Evolutionary conservation across 2,797 vertebrate genomes (phyloP).

Genomic region (Ispidina lecontei): DNA sequence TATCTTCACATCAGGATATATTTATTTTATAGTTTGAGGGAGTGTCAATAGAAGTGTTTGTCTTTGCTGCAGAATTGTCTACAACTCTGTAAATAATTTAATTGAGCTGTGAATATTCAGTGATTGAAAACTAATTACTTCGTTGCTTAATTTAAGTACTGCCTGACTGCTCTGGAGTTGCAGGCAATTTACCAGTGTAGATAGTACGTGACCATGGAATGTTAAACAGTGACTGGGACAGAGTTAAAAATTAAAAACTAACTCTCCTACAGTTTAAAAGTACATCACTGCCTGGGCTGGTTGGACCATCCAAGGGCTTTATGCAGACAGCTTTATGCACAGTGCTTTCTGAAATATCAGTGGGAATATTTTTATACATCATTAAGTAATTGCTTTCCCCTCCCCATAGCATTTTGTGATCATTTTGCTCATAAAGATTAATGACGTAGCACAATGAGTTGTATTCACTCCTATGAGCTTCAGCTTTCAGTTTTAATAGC

Average conservation of each 20-base stretch:
- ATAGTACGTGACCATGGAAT: constrained; percentile 68
- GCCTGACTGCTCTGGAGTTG: constrained; percentile 77
- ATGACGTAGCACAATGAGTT: constrained; percentile 15
- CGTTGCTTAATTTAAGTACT: constrained; percentile 77
- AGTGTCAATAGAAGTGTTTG: constrained; percentile 54
- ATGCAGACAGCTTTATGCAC: background rate
- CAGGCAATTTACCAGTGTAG: constrained; percentile 77
- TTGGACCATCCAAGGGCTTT: background rate
- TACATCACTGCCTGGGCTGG: background rate
- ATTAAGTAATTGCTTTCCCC: constrained; percentile 53
- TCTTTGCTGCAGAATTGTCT: constrained; percentile 38
- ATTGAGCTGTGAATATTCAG: constrained; percentile 81
- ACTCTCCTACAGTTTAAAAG: background rate
- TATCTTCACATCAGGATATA: constrained; percentile 58
- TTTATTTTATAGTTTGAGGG: constrained; percentile 65
- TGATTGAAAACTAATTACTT: constrained; percentile 81
- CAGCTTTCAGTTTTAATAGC: background rate
- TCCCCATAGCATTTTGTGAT: constrained; percentile 25
- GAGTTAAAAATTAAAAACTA: constrained; percentile 17
- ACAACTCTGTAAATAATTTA: constrained; percentile 79
- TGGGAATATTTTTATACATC: constrained; percentile 2
- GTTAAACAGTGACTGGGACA: constrained; percentile 64
- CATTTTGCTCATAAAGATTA: constrained; percentile 65
- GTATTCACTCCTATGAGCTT: background rate
- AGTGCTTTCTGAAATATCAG: background rate